Percentiles rank a stretch among this genome's conserved stretches.
These are phyloP conservation scores for Elmis aenea DNA, from an alignment of 2,888 invertebrate species.

Conservation along the genomic window DNA sequence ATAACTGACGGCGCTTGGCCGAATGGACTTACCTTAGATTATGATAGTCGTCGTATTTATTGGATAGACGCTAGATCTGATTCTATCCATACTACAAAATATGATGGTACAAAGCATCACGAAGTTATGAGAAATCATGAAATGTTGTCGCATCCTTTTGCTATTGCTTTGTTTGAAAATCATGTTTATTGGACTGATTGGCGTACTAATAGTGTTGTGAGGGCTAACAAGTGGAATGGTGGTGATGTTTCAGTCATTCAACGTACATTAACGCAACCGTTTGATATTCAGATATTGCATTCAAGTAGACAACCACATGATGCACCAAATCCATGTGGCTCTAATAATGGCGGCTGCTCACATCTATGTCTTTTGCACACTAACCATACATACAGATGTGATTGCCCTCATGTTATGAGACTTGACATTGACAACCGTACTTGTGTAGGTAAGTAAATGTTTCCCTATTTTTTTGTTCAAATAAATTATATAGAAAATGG, in stretches of 20 bases:
- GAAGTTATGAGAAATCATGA: conserved; percentile 67
- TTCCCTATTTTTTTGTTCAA: no score
- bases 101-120: conserved; percentile 68
- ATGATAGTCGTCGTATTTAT: conserved; percentile 66
- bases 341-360: conserved; percentile 68
- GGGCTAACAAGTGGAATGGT: conserved; percentile 86
- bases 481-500: no score
- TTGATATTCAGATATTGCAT: conserved; percentile 81
- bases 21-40: conserved; percentile 78
- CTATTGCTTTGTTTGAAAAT: conserved; percentile 78
- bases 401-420: conserved; percentile 84
- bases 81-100: conserved; percentile 78
- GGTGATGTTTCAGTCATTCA: conserved; percentile 73
- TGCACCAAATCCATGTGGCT: conserved; percentile 60
- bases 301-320: conserved; percentile 66
- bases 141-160: conserved; percentile 81
- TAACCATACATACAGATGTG: conserved; percentile 63
- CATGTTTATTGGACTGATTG: conserved; percentile 94
- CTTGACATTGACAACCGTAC: conserved; percentile 60
- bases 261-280: conserved; percentile 80
- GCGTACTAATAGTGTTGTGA: conserved; percentile 79
- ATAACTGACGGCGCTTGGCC: conserved; percentile 70
- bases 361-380: conserved; percentile 74
- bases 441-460: conserved; percentile 55
- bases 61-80: conserved; percentile 86